Base-by-base conservation (phyloP, 1,140 invertebrate genomes). In the Psilanteris sp. region DNA sequence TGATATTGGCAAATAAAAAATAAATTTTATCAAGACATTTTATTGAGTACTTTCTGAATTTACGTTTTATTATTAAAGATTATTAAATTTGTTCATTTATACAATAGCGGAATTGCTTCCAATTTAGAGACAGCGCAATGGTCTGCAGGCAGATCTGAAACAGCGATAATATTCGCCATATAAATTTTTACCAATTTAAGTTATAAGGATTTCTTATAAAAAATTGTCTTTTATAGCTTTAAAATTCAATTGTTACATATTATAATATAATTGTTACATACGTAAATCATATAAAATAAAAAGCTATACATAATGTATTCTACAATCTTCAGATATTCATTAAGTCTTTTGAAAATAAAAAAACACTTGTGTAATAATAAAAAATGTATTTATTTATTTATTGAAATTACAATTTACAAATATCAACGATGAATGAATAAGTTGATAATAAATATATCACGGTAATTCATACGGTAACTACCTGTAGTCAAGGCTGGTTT, bases 61-160 rank as follows among this genome's bases (percentile, higher is more conserved):
- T 88, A 81, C 85, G 73, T 86, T 87, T 88, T 89, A 64, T 89
- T 89, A 87, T 87, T 89, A 87, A 88, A 89, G 87, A 87, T 87
- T 89, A 87, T 86, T 88, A 87, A 88, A 89, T 88, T 89, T 88
- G 86, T 88, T 89, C 87, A 87, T 89, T 89, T 89, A 89, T 89
- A 88, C 87, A 89, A 88, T 84, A 81, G 85, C 83, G 83, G 83
- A 86, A 84, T 87, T 81, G 80, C 82, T 83, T 86, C 83, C 84
- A 87, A 80, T 85, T 85, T 82, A 86, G 80, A 85, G 83, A 82
- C 84, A 87, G 80, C 81, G 82, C 80, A 80, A 85, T 79, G 74
- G 81, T 86, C 83, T 84, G 83, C 85, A 85, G 81, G 68, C 81
- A 83, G 78, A 86, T 86, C 85, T 87, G 81, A 50, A 87, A 86